Conservation (phyloP, 2,113 vertebrate species). For the Halichoeres trimaculatus region DNA sequence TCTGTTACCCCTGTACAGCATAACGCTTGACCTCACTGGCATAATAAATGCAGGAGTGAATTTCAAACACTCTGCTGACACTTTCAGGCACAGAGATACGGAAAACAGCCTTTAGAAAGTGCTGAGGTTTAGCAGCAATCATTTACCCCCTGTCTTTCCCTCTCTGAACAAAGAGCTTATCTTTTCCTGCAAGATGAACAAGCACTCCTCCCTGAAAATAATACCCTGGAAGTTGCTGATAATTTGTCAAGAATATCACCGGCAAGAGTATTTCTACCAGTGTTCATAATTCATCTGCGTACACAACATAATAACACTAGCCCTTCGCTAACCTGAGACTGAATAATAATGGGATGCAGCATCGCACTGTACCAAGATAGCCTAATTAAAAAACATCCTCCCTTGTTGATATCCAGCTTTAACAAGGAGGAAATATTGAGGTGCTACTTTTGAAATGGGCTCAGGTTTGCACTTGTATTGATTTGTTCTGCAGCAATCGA, state of each 20-base stretch:
- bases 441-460: constrained; percentile 25
- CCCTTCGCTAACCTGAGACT: background rate
- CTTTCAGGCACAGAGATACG: constrained; percentile 39
- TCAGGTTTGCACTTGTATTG: constrained; percentile 19
- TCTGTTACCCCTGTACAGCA: constrained; percentile 1
- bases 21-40: background rate
- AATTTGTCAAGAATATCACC: constrained; percentile 32
- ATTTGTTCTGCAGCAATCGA: constrained; percentile 32
- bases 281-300: constrained; percentile 24
- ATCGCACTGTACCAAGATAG: background rate
- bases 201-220: constrained; percentile 1
- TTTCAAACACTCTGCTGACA: constrained; percentile 4
- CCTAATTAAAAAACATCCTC: constrained; percentile 30
- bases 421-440: constrained; percentile 7
- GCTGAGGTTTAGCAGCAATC: constrained; percentile 38
- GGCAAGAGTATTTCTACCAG: background rate
- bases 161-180: constrained; percentile 40
- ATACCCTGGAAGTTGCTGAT: constrained; percentile 30
- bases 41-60: constrained; percentile 3
- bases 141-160: background rate
- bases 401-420: constrained; percentile 9
- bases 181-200: constrained; percentile 31
- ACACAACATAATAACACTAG: constrained; percentile 23
- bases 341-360: constrained; percentile 11
- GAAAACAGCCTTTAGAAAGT: constrained; percentile 41